Evolutionary conservation across 92 coral and sea anemone species (phyloP), one percentile per base, ranked within the genome.

Genomic region (Epizoanthus ramosus): DNA sequence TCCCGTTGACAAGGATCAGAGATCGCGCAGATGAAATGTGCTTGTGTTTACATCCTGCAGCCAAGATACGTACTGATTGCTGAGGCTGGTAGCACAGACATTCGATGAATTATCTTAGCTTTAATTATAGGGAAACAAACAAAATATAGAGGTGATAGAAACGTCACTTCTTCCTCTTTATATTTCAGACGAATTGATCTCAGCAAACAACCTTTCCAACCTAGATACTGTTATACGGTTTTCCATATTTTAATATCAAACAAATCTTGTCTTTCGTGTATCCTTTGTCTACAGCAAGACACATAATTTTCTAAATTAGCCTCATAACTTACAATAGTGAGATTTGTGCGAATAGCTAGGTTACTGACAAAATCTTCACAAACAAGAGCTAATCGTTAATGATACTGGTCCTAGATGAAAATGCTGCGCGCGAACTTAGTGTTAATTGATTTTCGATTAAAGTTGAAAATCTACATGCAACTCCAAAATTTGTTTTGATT

Each of bases 381-480:
- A 64, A 64, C 9, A 64, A 28, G 14, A n/a, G 35, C 25, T 35
- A 64, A 50, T 67, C 17, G 72, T 35, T 67, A 41, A 10, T 58
- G 15, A 10, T 17, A 19, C 8, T 10, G 14, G 35, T 52, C 28
- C 31, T 21, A 19, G 53, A 47, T 37, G 19, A 70, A 70, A 16
- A 52, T 52, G 25, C 43, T 22, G n/a, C 50, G 82, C 71, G 47
- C 28, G 71, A 77, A 60, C 70, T 61, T 77, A 5, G 82, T 63
- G 82, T 60, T 77, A 77, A 77, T 77, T 77, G 71, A 60, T 61
- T 77, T 69, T 77, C 66, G 63, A 41, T 41, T 47, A 71, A 12
- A 43, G 71, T 41, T 53, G 58, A 53, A 60, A 24, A 59, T 63
- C 50, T 61, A 43, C 82, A 37, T 37, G 43, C 43, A 63, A 41